Evolutionary conservation across 2,888 invertebrate species (phyloP).

Genomic region (Dynastes tityus): DNA sequence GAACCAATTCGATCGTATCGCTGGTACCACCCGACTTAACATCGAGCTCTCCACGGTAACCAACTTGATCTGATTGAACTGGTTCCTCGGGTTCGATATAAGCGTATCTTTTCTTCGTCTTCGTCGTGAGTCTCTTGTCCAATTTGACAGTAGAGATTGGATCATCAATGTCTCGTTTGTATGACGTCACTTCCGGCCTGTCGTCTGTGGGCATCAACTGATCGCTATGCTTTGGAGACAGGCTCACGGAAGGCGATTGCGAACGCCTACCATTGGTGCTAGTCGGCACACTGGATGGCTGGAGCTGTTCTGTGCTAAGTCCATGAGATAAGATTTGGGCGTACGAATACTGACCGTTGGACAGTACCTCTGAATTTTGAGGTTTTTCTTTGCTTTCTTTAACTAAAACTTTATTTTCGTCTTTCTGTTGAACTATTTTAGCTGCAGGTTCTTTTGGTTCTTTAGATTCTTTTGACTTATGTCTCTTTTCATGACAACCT

Average conservation of each 20-base stretch:
- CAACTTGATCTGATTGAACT: constrained; percentile 54
- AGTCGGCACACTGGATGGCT: constrained; percentile 73
- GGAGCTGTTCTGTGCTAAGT: constrained; percentile 71
- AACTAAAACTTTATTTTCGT: neutral
- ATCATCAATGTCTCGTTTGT: constrained; percentile 60
- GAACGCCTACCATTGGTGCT: constrained; percentile 56
- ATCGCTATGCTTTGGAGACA: constrained; percentile 62
- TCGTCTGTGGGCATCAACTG: constrained; percentile 62
- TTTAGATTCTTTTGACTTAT: constrained; percentile 25
- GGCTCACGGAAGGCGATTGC: constrained; percentile 61
- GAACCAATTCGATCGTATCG: constrained; percentile 54
- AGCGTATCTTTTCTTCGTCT: constrained; percentile 64
- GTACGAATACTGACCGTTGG: constrained; percentile 74
- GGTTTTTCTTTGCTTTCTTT: constrained; percentile 36
- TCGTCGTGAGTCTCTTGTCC: constrained; percentile 61
- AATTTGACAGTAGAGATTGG: constrained; percentile 56
- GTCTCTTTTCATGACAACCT: constrained; percentile 61
- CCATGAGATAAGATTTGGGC: constrained; percentile 82
- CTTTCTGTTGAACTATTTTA: neutral
- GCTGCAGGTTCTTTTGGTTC: constrained; percentile 1
- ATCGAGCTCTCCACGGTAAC: constrained; percentile 66
- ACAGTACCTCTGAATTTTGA: neutral
- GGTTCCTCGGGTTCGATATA: constrained; percentile 60
- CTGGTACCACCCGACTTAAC: constrained; percentile 60
- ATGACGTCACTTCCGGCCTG: constrained; percentile 57